Conservation (phyloP, 2,888 invertebrate species). For the Scotopteryx bipunctaria region DNA sequence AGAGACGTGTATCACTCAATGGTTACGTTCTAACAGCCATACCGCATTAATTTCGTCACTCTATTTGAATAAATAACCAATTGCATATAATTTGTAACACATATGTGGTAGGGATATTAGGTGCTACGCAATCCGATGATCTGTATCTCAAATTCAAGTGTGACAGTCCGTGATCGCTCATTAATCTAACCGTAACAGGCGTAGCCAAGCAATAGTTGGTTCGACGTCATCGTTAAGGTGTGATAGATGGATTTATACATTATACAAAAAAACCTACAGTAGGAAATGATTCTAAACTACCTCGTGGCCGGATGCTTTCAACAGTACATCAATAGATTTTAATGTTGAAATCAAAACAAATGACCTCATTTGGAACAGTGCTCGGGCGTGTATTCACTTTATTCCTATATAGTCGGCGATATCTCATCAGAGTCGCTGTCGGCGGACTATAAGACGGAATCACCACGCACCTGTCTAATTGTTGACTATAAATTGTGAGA, state of each 20-base stretch:
- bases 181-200: slow-evolving; percentile 47
- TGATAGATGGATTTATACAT: slow-evolving; percentile 6
- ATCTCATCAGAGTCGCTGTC: slow-evolving; percentile 58
- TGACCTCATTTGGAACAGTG: slow-evolving; percentile 60
- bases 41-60: slow-evolving; percentile 76
- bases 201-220: slow-evolving; percentile 5
- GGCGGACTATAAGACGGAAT: slow-evolving; percentile 44
- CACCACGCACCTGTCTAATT: slow-evolving; percentile 54
- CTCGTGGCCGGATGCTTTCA: slow-evolving; percentile 4
- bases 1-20: slow-evolving; percentile 51
- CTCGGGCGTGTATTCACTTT: slow-evolving; percentile 62
- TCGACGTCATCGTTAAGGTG: slow-evolving; percentile 4
- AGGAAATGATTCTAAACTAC: background rate
- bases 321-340: slow-evolving; percentile 14
- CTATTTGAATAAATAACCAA: slow-evolving; percentile 76
- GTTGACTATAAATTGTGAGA: slow-evolving; percentile 56
- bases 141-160: slow-evolving; percentile 55
- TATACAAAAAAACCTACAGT: background rate
- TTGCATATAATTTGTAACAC: slow-evolving; percentile 68
- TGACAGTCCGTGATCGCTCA: slow-evolving; percentile 56
- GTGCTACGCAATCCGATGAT: slow-evolving; percentile 58
- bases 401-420: slow-evolving; percentile 60
- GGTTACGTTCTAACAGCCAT: slow-evolving; percentile 65
- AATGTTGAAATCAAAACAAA: slow-evolving; percentile 53
- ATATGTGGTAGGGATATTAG: slow-evolving; percentile 40